A percentile compares a stretch with the other conserved stretches of the same genome.
phyloP scores from a whole-genome alignment of 2,888 invertebrate genomes.

The Heliothis peltigera region DNA sequence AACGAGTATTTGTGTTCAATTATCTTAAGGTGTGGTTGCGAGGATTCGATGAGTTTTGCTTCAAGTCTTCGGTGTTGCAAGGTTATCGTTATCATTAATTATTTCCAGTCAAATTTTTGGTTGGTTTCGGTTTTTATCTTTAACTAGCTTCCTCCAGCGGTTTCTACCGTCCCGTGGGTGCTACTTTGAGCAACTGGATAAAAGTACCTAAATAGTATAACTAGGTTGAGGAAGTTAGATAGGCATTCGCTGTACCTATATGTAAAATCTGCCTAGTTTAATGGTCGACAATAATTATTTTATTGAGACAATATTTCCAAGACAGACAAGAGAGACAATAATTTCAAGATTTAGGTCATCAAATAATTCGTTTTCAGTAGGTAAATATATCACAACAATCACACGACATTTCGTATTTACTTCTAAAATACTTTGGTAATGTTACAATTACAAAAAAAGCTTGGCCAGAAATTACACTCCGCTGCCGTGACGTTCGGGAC shows the following conservation, averaged over 20 bases:
- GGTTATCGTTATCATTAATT: constrained; percentile 12
- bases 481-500: constrained; percentile 40
- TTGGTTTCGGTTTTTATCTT: background rate
- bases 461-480: constrained; percentile 19
- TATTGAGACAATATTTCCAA: too few species aligned
- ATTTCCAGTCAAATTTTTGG: constrained; percentile 8
- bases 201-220: too few species aligned
- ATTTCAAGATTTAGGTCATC: too few species aligned
- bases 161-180: too few species aligned
- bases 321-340: too few species aligned
- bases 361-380: too few species aligned
- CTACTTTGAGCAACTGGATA: too few species aligned
- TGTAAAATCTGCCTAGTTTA: too few species aligned
- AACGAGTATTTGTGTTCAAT: constrained; percentile 8
- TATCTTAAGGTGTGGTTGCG: constrained; percentile 28
- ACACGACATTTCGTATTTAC: background rate
- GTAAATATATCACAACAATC: too few species aligned
- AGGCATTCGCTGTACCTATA: too few species aligned
- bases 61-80: constrained; percentile 20
- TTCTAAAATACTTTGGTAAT: background rate
- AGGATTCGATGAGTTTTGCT: constrained; percentile 2
- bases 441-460: constrained; percentile 33
- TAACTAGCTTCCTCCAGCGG: constrained; percentile 2
- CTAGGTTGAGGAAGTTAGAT: too few species aligned
- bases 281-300: too few species aligned